Base-by-base conservation (phyloP, 2,888 invertebrate species). In the Monopis laevigella region DNA sequence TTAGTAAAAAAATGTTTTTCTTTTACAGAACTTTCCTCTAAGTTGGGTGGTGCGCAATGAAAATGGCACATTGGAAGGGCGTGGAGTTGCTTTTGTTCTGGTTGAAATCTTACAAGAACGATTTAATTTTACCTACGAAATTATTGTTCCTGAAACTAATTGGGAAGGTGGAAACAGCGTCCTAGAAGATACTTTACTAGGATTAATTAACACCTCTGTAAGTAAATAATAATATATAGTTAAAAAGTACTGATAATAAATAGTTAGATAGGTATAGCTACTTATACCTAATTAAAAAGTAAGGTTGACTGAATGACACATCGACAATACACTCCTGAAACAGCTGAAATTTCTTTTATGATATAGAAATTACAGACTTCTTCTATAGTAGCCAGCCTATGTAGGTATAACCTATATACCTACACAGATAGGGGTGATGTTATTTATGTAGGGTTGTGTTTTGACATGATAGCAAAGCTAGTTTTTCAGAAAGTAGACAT, bases 401-500 rank as follows among this genome's bases (percentile, higher is more conserved):
- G n/a, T n/a, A n/a, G n/a, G n/a, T n/a, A n/a, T n/a, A n/a, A n/a
- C n/a, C n/a, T n/a, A n/a, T n/a, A n/a, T n/a, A n/a, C n/a, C n/a
- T n/a, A n/a, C n/a, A n/a, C n/a, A n/a, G n/a, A n/a, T n/a, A n/a
- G n/a, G n/a, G n/a, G n/a, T n/a, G n/a, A n/a, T n/a, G n/a, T n/a
- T n/a, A n/a, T n/a, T n/a, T n/a, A n/a, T n/a, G n/a, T n/a, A n/a
- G n/a, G n/a, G n/a, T n/a, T n/a, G n/a, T n/a, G n/a, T n/a, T n/a
- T n/a, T n/a, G n/a, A n/a, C n/a, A n/a, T n/a, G n/a, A n/a, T n/a
- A n/a, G n/a, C n/a, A n/a, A n/a, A n/a, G n/a, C n/a, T n/a, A n/a
- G n/a, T n/a, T n/a, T n/a, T n/a, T n/a, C 56, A 91, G 93, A 69
- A 84, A 65, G 89, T 86, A n/a, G 90, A 93, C 53, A 65, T 93